A percentile compares a stretch with the other conserved stretches of the same genome.
phyloP scores from a whole-genome alignment of 2,113 vertebrate species.

The Calyptomena viridis region DNA sequence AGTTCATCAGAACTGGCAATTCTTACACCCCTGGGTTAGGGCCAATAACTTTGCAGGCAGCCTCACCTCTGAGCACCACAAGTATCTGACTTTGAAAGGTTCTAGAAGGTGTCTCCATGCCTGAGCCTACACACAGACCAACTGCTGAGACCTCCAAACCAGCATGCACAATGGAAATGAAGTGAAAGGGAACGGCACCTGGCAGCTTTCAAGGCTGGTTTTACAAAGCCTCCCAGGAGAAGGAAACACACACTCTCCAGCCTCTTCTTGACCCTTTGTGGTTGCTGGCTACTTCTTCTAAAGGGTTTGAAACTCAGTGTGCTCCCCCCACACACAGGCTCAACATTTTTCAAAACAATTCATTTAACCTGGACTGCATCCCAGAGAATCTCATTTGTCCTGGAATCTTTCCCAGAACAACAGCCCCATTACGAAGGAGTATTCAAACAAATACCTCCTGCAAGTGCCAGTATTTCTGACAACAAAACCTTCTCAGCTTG shows the following conservation, averaged over 20 bases:
- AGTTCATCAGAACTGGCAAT: not conserved
- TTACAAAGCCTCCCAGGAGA: slow-evolving; percentile 7
- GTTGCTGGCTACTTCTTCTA: slow-evolving; percentile 37
- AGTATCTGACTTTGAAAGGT: not conserved
- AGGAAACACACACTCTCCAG: not conserved
- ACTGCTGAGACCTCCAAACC: not conserved
- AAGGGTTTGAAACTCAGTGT: not conserved
- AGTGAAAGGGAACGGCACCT: not conserved
- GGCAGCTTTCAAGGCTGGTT: not conserved
- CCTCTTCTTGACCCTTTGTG: slow-evolving; percentile 3
- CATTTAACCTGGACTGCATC: slow-evolving; percentile 52
- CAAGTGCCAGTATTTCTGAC: slow-evolving; percentile 58
- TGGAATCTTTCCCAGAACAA: slow-evolving; percentile 68
- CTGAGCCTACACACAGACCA: not conserved
- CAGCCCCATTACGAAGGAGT: slow-evolving; percentile 57
- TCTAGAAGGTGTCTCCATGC: not conserved
- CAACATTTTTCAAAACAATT: slow-evolving; percentile 58
- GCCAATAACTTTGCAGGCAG: not conserved
- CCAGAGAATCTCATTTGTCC: slow-evolving; percentile 70
- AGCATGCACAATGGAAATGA: not conserved
- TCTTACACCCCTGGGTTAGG: not conserved
- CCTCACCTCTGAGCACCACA: not conserved
- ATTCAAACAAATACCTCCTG: slow-evolving; percentile 64
- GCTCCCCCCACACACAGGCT: not conserved
- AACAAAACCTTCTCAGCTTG: slow-evolving; percentile 61